Evolutionary conservation across 1,140 invertebrate genomes (phyloP).

Genomic region (Sycophaga agraensis): DNA sequence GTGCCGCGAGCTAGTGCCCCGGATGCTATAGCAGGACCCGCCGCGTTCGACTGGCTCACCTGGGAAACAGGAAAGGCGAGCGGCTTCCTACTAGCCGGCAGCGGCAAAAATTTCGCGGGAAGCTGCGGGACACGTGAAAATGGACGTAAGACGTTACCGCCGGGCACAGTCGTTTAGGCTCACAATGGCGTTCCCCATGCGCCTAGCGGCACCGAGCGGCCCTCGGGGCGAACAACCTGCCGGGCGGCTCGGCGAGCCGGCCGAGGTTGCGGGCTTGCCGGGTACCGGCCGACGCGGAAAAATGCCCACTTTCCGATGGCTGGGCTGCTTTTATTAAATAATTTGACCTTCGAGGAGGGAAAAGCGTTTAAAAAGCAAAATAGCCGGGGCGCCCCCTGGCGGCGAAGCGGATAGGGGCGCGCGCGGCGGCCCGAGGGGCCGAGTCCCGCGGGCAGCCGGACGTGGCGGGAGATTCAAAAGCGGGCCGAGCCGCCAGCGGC

Average conservation of each 20-base stretch:
- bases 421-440: not conserved
- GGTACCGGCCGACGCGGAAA: not conserved
- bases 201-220: slow-evolving; percentile 44
- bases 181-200: slow-evolving; percentile 74
- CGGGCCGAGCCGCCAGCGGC: not conserved
- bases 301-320: slow-evolving; percentile 29
- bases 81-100: slow-evolving; percentile 37
- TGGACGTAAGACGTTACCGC: slow-evolving; percentile 65
- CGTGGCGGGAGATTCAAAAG: slow-evolving; percentile 22
- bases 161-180: slow-evolving; percentile 70
- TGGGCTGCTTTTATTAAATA: not conserved
- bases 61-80: slow-evolving; percentile 39
- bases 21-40: too few species aligned
- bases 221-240: not conserved
- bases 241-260: not conserved
- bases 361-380: too few species aligned
- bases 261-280: not conserved
- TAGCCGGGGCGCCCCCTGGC: too few species aligned
- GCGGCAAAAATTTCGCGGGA: slow-evolving; percentile 60
- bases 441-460: too few species aligned
- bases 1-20: too few species aligned
- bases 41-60: not conserved
- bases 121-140: slow-evolving; percentile 67
- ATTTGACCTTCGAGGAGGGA: too few species aligned
- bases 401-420: too few species aligned